These are phyloP conservation scores for Hassar affinis DNA, from an alignment of 2,113 vertebrate genomes.

Conservation along the genomic window DNA sequence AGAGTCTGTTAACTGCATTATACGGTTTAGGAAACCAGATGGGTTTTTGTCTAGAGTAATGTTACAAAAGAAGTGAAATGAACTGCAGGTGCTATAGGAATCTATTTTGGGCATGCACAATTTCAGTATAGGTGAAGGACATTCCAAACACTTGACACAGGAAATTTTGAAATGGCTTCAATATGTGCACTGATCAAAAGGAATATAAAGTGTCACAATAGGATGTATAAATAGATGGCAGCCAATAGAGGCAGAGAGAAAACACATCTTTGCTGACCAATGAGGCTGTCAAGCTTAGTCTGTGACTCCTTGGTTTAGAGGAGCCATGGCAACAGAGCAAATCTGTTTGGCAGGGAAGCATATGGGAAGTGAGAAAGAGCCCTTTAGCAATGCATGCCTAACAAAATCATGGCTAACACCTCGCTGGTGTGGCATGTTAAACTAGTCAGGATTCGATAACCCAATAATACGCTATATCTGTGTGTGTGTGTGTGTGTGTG, in stretches of 20 bases:
- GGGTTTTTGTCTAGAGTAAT: background rate
- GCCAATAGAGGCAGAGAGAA: constrained; percentile 1
- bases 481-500: background rate
- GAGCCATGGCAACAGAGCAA: constrained; percentile 48
- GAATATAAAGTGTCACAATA: constrained; percentile 7
- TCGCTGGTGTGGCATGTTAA: background rate
- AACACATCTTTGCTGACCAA: constrained; percentile 24
- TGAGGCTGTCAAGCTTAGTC: constrained; percentile 34
- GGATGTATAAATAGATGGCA: background rate
- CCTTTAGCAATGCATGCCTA: constrained; percentile 9
- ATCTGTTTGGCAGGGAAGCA: constrained; percentile 25
- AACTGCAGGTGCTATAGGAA: background rate
- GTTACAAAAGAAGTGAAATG: background rate
- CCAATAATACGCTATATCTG: background rate
- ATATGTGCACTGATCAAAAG: constrained; percentile 3
- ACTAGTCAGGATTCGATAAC: background rate
- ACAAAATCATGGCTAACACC: background rate
- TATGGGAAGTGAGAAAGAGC: constrained; percentile 15
- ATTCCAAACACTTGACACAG: background rate
- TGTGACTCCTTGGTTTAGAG: constrained; percentile 7
- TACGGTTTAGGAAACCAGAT: constrained; percentile 5
- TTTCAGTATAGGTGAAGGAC: background rate
- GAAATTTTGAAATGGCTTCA: background rate
- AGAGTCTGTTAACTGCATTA: background rate
- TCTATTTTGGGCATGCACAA: background rate